phyloP scores from a whole-genome alignment of 2,888 invertebrate genomes.

The Xanthia togata region DNA sequence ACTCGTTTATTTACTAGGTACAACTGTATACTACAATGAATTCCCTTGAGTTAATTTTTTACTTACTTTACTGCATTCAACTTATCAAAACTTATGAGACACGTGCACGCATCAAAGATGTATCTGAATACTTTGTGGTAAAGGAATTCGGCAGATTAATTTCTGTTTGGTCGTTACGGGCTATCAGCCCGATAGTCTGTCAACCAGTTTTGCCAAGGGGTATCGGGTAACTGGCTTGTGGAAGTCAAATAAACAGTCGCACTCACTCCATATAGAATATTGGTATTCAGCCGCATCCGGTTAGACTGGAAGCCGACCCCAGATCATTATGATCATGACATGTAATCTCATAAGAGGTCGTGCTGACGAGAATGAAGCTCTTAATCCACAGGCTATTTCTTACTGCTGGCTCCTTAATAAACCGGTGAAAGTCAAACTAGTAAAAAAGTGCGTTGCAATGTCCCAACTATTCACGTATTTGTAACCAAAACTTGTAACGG shows the following conservation, averaged over 20 bases:
- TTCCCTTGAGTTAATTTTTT: conserved; percentile 59
- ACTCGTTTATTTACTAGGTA: conserved; percentile 19
- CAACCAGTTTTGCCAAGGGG: too few species aligned
- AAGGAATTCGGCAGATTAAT: not conserved
- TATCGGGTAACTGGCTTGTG: too few species aligned
- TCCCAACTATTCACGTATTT: not conserved
- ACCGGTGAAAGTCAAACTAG: not conserved
- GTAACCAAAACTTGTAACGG: not conserved
- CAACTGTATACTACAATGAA: conserved; percentile 27
- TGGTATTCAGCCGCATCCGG: too few species aligned
- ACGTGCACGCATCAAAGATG: not conserved
- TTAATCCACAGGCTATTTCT: too few species aligned
- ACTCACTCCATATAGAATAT: too few species aligned
- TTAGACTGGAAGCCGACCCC: too few species aligned
- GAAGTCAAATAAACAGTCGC: too few species aligned
- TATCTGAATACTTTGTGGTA: not conserved
- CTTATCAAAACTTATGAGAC: not conserved
- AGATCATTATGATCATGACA: too few species aligned
- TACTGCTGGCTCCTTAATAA: not conserved
- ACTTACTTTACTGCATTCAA: not conserved
- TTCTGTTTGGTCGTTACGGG: not conserved
- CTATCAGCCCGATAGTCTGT: too few species aligned
- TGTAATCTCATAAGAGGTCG: too few species aligned
- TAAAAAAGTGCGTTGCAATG: not conserved
- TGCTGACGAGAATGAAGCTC: too few species aligned